Evolutionary conservation across 2,888 invertebrate species (phyloP).

Genomic region (Hirtodrosophila duncani): DNA sequence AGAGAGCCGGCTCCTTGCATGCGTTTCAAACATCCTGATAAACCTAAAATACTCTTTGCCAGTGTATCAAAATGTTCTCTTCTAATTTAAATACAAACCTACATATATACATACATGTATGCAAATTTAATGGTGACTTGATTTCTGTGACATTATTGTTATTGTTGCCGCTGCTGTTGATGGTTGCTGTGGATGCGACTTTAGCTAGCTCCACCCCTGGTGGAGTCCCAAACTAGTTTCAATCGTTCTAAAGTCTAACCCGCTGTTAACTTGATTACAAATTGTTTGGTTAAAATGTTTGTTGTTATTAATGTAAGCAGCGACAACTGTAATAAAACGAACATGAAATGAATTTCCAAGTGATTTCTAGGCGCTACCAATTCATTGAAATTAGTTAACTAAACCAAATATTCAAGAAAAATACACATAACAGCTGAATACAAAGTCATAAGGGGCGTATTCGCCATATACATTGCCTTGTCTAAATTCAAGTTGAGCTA

Average conservation of each 20-base stretch:
- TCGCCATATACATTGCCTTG: not conserved
- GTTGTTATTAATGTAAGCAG: constrained; percentile 31
- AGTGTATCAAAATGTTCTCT: too few species aligned
- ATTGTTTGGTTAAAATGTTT: too few species aligned
- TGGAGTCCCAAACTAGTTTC: constrained; percentile 67
- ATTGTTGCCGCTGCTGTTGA: constrained; percentile 5
- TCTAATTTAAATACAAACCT: not conserved
- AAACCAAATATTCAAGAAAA: too few species aligned
- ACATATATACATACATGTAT: not conserved
- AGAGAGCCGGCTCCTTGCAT: too few species aligned
- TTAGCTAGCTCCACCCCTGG: constrained; percentile 58
- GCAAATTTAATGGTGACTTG: constrained; percentile 54
- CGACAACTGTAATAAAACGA: constrained; percentile 31
- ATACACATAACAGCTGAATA: too few species aligned
- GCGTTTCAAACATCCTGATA: too few species aligned
- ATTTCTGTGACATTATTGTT: constrained; percentile 35
- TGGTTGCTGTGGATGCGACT: constrained; percentile 11
- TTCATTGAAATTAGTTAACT: too few species aligned
- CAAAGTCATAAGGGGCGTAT: too few species aligned
- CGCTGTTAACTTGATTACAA: constrained; percentile 21
- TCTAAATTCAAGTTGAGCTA: too few species aligned
- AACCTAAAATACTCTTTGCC: too few species aligned
- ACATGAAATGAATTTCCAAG: too few species aligned
- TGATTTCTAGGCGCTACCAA: too few species aligned
- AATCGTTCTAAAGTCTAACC: constrained; percentile 46